These are phyloP conservation scores for Menura novaehollandiae DNA, from an alignment of 2,113 vertebrate genomes.

Conservation along the genomic window DNA sequence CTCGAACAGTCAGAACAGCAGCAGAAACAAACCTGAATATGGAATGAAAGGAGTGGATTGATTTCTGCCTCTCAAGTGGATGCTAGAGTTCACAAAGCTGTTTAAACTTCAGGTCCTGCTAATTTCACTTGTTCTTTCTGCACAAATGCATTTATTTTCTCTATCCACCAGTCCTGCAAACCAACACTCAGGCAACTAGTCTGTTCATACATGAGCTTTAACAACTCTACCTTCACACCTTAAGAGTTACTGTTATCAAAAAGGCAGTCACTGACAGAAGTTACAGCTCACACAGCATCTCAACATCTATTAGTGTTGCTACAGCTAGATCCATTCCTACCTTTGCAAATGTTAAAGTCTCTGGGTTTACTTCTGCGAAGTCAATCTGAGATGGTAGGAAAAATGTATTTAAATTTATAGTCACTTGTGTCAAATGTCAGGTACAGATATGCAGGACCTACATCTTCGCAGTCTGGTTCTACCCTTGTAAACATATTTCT, in stretches of 20 bases:
- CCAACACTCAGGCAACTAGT: fast-evolving
- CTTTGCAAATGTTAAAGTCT: neutral
- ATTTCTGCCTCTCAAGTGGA: neutral
- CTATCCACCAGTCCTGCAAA: neutral
- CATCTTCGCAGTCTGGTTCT: neutral
- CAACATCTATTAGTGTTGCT: neutral
- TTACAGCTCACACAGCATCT: neutral
- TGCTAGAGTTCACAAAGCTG: neutral
- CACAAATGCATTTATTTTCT: neutral
- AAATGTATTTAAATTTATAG: neutral
- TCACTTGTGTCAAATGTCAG: fast-evolving
- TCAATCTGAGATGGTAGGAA: fast-evolving
- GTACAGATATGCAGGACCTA: neutral
- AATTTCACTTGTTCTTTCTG: neutral
- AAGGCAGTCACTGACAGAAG: neutral
- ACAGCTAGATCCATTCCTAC: neutral
- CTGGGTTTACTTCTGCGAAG: neutral
- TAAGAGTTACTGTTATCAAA: neutral
- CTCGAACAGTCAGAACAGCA: neutral
- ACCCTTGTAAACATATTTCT: neutral
- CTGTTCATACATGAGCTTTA: neutral
- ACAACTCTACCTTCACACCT: neutral
- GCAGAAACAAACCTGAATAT: neutral
- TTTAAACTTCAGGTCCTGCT: neutral
- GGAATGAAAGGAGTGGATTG: neutral